Percentiles rank a stretch among this genome's conserved stretches.
Evolutionary conservation across 2,888 invertebrate species (phyloP).

Genomic region (Xylocampa areola): DNA sequence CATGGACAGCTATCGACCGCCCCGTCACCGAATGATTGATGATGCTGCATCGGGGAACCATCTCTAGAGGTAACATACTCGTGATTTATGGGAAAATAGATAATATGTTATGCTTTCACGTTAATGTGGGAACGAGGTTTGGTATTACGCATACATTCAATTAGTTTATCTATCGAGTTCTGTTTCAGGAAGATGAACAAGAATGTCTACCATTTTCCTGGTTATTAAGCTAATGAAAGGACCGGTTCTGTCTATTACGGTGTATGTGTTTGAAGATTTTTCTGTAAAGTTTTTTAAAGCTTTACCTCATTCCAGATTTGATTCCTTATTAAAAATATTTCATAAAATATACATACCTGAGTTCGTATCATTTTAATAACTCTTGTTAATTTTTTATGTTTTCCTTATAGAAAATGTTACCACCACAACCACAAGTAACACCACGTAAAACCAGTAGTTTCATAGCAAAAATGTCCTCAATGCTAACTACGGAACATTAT

Average conservation of each 20-base stretch:
- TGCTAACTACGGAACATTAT: conserved; percentile 47
- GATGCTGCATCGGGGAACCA: conserved; percentile 45
- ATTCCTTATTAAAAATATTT: no score
- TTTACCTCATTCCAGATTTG: no score
- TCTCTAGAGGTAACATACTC: conserved; percentile 51
- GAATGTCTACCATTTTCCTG: no score
- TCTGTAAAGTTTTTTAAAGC: no score
- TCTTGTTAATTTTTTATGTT: no score
- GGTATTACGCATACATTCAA: conserved; percentile 15
- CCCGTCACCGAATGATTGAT: conserved; percentile 40
- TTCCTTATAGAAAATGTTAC: no score
- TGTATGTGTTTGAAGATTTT: no score
- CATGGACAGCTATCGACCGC: conserved; percentile 22
- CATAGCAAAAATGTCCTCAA: conserved; percentile 42
- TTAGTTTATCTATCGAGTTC: conserved; percentile 2
- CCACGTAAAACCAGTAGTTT: conserved; percentile 11
- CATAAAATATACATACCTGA: no score
- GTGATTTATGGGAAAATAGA: conserved; percentile 58
- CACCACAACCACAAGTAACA: conserved; percentile 3
- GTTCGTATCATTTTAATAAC: no score
- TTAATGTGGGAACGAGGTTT: conserved; percentile 41
- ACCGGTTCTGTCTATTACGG: no score
- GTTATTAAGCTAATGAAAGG: no score
- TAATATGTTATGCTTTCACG: conserved; percentile 44
- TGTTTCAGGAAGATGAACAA: no score